phyloP scores from a whole-genome alignment of 2,888 invertebrate species.

The Homarus gammarus region DNA sequence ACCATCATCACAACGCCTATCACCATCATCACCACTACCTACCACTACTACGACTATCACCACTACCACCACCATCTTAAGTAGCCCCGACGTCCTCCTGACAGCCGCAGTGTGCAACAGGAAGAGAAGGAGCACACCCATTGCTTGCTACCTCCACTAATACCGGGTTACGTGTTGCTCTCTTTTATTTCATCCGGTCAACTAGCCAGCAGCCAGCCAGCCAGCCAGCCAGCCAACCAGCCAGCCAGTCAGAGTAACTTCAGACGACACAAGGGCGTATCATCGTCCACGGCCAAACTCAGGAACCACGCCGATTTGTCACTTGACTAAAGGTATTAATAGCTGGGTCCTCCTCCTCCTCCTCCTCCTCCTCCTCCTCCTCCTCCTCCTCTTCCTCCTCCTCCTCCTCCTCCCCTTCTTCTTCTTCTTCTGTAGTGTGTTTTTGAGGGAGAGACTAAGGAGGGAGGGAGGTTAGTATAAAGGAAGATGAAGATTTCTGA shows the following conservation, averaged over 20 bases:
- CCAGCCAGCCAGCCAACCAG: slow-evolving; percentile 30
- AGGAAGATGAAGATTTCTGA: too few species aligned
- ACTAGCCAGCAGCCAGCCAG: background rate
- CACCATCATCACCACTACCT: too few species aligned
- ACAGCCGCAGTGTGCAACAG: slow-evolving; percentile 2
- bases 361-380: too few species aligned
- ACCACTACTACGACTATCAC: too few species aligned
- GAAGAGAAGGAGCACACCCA: slow-evolving; percentile 32
- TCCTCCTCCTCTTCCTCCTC: too few species aligned
- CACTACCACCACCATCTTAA: too few species aligned
- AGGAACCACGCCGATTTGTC: slow-evolving; percentile 2
- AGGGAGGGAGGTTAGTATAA: too few species aligned
- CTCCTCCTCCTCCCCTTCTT: too few species aligned
- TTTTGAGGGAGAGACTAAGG: too few species aligned
- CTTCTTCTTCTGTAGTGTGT: too few species aligned
- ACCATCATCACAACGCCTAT: too few species aligned
- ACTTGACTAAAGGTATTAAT: background rate
- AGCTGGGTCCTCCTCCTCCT: background rate
- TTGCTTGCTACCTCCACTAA: slow-evolving; percentile 39
- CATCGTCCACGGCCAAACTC: background rate
- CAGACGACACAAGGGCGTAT: background rate
- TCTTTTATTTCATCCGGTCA: slow-evolving; percentile 44
- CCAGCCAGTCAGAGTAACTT: too few species aligned
- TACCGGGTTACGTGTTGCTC: slow-evolving; percentile 25
- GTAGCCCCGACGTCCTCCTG: background rate